Conservation (phyloP, 1,140 invertebrate species). For the Brachionus sp. region DNA sequence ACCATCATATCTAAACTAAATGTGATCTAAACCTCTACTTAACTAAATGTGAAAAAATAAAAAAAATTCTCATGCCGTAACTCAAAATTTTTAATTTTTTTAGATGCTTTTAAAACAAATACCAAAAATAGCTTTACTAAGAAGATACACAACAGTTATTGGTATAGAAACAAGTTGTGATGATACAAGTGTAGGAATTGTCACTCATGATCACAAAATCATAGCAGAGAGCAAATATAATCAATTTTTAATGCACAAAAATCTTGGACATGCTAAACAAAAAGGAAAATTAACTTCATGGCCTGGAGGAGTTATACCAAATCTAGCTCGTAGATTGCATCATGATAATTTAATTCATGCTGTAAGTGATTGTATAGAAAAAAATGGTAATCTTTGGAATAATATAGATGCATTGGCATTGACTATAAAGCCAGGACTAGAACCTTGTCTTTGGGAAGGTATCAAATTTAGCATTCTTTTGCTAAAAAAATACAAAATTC, state of each 20-base stretch:
- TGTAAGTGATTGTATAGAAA: conserved; percentile 62
- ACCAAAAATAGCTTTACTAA: not conserved
- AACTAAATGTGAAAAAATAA: too few species aligned
- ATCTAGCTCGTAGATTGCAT: conserved; percentile 77
- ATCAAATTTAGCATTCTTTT: conserved; percentile 78
- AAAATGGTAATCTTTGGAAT: not conserved
- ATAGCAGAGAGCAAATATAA: conserved; percentile 68
- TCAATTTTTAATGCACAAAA: conserved; percentile 52
- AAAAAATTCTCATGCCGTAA: too few species aligned
- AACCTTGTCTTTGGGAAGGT: conserved; percentile 75
- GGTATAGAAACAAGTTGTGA: conserved; percentile 99
- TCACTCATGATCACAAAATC: conserved; percentile 69
- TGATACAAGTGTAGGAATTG: conserved; percentile 86
- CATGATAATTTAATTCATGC: conserved; percentile 71
- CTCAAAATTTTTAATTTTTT: too few species aligned
- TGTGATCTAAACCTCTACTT: too few species aligned
- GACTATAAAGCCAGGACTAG: conserved; percentile 80
- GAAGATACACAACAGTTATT: conserved; percentile 62
- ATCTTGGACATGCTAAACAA: conserved; percentile 50
- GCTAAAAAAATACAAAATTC: conserved; percentile 61
- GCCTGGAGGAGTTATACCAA: conserved; percentile 84
- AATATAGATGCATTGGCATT: conserved; percentile 76
- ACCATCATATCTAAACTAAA: too few species aligned
- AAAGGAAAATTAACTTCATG: conserved; percentile 61
- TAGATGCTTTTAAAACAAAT: not conserved